A percentile compares a stretch with the other conserved stretches of the same genome.
Evolutionary conservation across 2,113 vertebrate genomes (phyloP).

Genomic region (Cettia cetti): DNA sequence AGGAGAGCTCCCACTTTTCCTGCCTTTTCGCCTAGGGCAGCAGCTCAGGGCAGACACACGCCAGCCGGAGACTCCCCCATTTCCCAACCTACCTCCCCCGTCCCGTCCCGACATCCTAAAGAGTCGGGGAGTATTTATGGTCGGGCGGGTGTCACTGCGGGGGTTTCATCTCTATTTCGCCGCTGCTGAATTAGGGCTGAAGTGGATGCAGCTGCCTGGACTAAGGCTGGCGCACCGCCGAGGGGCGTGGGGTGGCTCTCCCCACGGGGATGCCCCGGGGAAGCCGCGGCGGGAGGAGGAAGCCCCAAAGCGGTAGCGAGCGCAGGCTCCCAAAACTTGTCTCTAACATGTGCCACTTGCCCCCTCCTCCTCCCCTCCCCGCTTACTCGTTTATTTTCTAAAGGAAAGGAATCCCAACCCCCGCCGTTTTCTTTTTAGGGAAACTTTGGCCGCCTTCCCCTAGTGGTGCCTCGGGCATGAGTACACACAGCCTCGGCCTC

Average conservation of each 20-base stretch:
- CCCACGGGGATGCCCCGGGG: neutral
- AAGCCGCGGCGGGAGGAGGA: neutral
- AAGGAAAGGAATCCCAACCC: neutral
- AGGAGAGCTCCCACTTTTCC: neutral
- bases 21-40: neutral
- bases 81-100: rapidly evolving
- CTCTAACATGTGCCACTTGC: neutral
- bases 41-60: neutral
- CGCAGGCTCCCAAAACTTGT: neutral
- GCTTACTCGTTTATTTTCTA: neutral
- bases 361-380: too few relatives aligned
- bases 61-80: neutral
- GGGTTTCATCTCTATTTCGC: neutral
- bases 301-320: neutral
- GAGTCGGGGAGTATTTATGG: neutral
- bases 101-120: neutral
- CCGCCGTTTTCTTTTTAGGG: neutral
- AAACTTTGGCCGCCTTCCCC: neutral
- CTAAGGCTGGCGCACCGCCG: neutral
- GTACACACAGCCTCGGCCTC: neutral
- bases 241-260: neutral
- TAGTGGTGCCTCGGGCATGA: neutral
- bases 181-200: neutral
- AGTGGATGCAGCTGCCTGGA: neutral
- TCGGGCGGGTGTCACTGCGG: neutral